Evolutionary conservation across 2,888 invertebrate species (phyloP).

Genomic region (Mycalesis mineus): DNA sequence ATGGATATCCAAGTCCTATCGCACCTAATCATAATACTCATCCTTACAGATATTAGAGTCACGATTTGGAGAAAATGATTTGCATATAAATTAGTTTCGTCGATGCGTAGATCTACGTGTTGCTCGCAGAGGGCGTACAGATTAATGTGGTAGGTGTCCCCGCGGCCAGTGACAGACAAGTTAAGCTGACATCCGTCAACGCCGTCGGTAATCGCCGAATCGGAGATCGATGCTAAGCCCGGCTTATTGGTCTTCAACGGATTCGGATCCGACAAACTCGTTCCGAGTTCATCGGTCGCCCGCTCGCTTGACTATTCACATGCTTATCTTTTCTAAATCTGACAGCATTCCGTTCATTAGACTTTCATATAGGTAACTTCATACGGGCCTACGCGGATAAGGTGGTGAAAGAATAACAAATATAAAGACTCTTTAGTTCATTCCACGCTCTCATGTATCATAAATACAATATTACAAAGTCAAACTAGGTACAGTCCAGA

Average conservation of each 20-base stretch:
- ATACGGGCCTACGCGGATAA: slow-evolving; percentile 24
- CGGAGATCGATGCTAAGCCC: slow-evolving; percentile 74
- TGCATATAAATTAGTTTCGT: slow-evolving; percentile 77
- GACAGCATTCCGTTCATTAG: slow-evolving; percentile 55
- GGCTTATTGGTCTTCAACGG: slow-evolving; percentile 71
- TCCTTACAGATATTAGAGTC: slow-evolving; percentile 63
- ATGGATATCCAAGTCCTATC: background rate
- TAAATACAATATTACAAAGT: slow-evolving; percentile 13
- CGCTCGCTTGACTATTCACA: slow-evolving; percentile 41
- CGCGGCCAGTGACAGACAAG: slow-evolving; percentile 68
- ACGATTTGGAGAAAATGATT: slow-evolving; percentile 73
- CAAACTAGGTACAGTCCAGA: slow-evolving; percentile 4
- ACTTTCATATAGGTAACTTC: slow-evolving; percentile 25
- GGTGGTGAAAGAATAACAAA: slow-evolving; percentile 18
- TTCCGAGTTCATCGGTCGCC: slow-evolving; percentile 53
- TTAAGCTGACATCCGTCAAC: slow-evolving; percentile 78
- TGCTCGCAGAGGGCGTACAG: slow-evolving; percentile 67
- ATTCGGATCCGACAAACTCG: slow-evolving; percentile 54
- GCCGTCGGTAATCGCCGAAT: slow-evolving; percentile 71
- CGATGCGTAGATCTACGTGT: slow-evolving; percentile 75
- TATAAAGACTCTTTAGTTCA: slow-evolving; percentile 5
- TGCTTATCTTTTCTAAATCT: slow-evolving; percentile 61
- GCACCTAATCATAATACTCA: slow-evolving; percentile 26
- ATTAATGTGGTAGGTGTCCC: slow-evolving; percentile 72
- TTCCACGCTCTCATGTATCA: slow-evolving; percentile 9